Evolutionary conservation across 2,797 vertebrate genomes (phyloP), one percentile per base, ranked within the genome.

Genomic region (Urocyon cinereoargenteus): DNA sequence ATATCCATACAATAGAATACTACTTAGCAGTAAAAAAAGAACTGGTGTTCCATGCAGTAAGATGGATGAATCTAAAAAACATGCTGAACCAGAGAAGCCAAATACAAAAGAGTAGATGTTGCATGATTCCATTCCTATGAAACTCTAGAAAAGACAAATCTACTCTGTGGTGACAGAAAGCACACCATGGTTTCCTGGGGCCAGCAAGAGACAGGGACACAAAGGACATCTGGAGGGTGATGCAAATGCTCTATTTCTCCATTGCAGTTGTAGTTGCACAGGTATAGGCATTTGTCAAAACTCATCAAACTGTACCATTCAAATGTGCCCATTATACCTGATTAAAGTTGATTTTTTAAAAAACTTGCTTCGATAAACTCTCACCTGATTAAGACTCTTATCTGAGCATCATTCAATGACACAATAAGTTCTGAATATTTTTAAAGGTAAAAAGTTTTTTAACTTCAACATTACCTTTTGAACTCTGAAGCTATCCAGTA

Each of bases 1-100:
- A 18, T 40, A 6, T 11, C 12, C n/a, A 2, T 3, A n/a, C 0
- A 7, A 5, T 4, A 55, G 26, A 61, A 66, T n/a, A 34, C 18
- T 34, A 34, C 66, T 68, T 11, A 31, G 61, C 22, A 45, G 13
- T 9, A 16, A 36, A 68, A 79, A 84, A 40, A 8, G 21, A 21
- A 6, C 22, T 57, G 21, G 10, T 31, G n/a, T 19, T 21, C 22
- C 9, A 6, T 18, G 3, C 26, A 79, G 8, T 10, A 55, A 36
- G 16, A 3, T 10, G 45, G 57, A 24, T 18, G n/a, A 70, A n/a
- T 70, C 40, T n/a, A 62, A n/a, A 26, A 57, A 72, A 6, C 28
- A 34, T 4, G 21, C 14, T 53, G 72, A 79, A 31, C 14, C n/a
- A 0, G 16, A 79, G n/a, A 86, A n/a, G 53, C 24, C 24, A n/a